A percentile compares a stretch with the other conserved stretches of the same genome.
Evolutionary conservation across 2,113 vertebrate genomes (phyloP).

Genomic region (Gobio gobio): DNA sequence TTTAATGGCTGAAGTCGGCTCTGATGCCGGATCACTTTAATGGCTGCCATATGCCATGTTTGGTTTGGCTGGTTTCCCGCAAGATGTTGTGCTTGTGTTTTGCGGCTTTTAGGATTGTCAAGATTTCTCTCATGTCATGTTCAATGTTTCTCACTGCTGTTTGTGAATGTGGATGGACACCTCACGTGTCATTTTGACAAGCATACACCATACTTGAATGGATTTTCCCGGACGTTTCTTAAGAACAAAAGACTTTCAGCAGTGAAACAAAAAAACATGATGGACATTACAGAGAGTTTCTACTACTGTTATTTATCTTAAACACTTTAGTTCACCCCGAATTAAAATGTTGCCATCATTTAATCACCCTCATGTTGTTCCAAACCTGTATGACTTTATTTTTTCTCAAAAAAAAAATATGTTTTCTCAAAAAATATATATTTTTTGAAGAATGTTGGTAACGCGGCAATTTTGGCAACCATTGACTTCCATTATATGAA

Average conservation of each 20-base stretch:
- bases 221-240: background rate
- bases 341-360: background rate
- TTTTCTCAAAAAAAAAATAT: too few species aligned
- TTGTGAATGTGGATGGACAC: constrained; percentile 11
- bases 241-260: constrained; percentile 5
- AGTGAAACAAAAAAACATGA: background rate
- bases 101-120: constrained; percentile 49
- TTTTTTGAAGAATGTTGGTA: background rate
- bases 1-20: constrained; percentile 61
- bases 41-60: constrained; percentile 56
- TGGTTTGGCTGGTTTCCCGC: constrained; percentile 52
- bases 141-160: constrained; percentile 36
- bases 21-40: constrained; percentile 55
- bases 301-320: background rate
- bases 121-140: constrained; percentile 46
- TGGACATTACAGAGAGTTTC: background rate
- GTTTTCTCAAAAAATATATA: background rate
- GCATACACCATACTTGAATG: background rate
- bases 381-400: background rate
- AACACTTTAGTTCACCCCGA: background rate
- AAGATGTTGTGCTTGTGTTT: constrained; percentile 54
- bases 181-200: constrained; percentile 13
- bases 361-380: background rate
- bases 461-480: too few species aligned
- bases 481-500: background rate